Percentiles rank a stretch among this genome's conserved stretches.
Evolutionary conservation across 2,113 vertebrate species (phyloP).

Genomic region (Oncorhynchus nerka): DNA sequence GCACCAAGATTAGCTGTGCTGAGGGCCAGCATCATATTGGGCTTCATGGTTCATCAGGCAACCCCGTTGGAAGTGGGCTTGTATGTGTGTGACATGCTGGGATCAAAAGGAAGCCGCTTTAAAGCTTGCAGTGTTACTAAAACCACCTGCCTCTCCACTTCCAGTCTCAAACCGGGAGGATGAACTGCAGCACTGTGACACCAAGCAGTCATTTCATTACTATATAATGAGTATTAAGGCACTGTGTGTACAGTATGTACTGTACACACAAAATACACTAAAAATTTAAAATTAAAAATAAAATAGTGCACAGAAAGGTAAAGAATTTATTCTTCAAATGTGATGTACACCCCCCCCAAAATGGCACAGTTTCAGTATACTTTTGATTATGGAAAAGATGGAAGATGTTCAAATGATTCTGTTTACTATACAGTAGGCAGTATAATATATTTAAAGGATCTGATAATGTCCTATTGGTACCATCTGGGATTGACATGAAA

Average conservation of each 20-base stretch:
- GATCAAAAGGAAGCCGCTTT: not conserved
- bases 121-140: conserved; percentile 6
- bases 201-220: not conserved
- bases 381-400: not conserved
- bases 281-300: too few relatives aligned
- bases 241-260: not conserved
- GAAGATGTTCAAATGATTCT: not conserved
- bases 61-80: conserved; percentile 10
- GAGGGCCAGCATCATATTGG: conserved; percentile 10
- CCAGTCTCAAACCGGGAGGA: not conserved
- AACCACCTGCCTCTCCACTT: conserved; percentile 1
- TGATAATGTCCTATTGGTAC: not conserved
- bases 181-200: conserved; percentile 4
- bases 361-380: not conserved
- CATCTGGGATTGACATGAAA: conserved; percentile 1
- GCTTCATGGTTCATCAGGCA: conserved; percentile 34
- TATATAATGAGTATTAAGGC: not conserved
- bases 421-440: not conserved
- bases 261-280: too few relatives aligned
- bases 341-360: too few relatives aligned
- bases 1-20: conserved; percentile 18
- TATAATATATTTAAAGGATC: not conserved
- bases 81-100: conserved; percentile 33
- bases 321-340: not conserved
- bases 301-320: too few relatives aligned